Percentiles rank a stretch among this genome's conserved stretches.
Evolutionary conservation across 2,888 invertebrate species (phyloP).

Genomic region (Lasiommata megera): DNA sequence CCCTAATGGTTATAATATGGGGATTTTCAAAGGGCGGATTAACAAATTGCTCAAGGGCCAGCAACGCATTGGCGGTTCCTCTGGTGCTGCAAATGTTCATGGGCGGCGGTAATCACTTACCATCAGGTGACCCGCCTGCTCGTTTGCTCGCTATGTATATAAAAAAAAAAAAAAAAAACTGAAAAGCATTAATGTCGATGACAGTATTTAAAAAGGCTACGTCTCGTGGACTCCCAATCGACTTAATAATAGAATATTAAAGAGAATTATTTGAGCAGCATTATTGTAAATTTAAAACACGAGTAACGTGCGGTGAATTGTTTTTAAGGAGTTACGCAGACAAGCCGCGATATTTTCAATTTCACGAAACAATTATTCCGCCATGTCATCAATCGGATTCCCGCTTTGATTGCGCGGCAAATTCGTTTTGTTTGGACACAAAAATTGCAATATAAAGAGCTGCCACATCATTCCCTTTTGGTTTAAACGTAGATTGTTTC

Average conservation of each 20-base stretch:
- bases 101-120: no score
- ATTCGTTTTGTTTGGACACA: slow-evolving; percentile 81
- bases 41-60: no score
- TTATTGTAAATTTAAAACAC: background rate
- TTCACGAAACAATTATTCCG: slow-evolving; percentile 80
- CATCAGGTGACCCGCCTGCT: no score
- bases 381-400: slow-evolving; percentile 81
- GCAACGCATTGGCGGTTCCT: no score
- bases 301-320: slow-evolving; percentile 27
- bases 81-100: no score
- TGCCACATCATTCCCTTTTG: slow-evolving; percentile 81
- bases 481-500: slow-evolving; percentile 80
- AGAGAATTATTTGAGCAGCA: background rate
- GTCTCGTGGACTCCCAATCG: no score
- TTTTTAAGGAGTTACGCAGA: slow-evolving; percentile 61
- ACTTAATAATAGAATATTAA: background rate
- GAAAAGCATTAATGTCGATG: no score
- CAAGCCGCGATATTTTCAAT: slow-evolving; percentile 73
- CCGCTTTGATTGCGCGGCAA: slow-evolving; percentile 81
- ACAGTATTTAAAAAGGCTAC: no score
- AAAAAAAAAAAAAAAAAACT: no score
- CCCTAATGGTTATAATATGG: no score
- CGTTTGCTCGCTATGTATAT: no score
- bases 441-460: slow-evolving; percentile 82
- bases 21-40: no score